Conservation (phyloP, 2,797 vertebrate species). For the Lutjanus campechanus region DNA sequence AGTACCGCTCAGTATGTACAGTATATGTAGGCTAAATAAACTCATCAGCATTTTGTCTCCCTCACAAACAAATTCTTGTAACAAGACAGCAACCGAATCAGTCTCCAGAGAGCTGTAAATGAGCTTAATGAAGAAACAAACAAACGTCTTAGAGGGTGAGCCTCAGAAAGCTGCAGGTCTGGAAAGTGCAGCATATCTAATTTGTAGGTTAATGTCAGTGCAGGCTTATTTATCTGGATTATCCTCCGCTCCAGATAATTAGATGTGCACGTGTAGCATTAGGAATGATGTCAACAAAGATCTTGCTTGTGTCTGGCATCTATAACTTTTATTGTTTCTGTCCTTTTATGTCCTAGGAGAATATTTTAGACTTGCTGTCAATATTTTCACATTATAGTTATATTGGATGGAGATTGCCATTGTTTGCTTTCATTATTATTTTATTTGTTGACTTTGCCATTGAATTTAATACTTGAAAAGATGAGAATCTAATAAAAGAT, state of each 20-base stretch:
- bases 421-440: slow-evolving; percentile 37
- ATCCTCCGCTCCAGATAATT: slow-evolving; percentile 71
- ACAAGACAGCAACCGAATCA: slow-evolving; percentile 53
- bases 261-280: slow-evolving; percentile 54
- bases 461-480: slow-evolving; percentile 31
- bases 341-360: slow-evolving; percentile 41
- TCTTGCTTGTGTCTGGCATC: slow-evolving; percentile 53
- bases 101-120: slow-evolving; percentile 80
- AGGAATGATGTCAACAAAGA: slow-evolving; percentile 60
- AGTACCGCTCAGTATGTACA: slow-evolving; percentile 14
- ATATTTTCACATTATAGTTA: slow-evolving; percentile 22
- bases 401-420: slow-evolving; percentile 15
- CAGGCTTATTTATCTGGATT: slow-evolving; percentile 79
- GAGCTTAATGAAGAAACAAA: slow-evolving; percentile 82
- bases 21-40: slow-evolving; percentile 11
- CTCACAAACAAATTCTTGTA: slow-evolving; percentile 60
- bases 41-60: slow-evolving; percentile 48
- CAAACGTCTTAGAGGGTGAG: slow-evolving; percentile 72
- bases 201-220: slow-evolving; percentile 80
- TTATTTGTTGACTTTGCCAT: slow-evolving; percentile 29
- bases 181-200: slow-evolving; percentile 73
- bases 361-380: slow-evolving; percentile 27
- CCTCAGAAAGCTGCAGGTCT: slow-evolving; percentile 70
- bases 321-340: slow-evolving; percentile 52
- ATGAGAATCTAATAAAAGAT: slow-evolving; percentile 29